Percentiles rank a stretch among this genome's conserved stretches.
These are phyloP conservation scores for Anoplopoma fimbria DNA, from an alignment of 2,113 vertebrate species.

Conservation along the genomic window DNA sequence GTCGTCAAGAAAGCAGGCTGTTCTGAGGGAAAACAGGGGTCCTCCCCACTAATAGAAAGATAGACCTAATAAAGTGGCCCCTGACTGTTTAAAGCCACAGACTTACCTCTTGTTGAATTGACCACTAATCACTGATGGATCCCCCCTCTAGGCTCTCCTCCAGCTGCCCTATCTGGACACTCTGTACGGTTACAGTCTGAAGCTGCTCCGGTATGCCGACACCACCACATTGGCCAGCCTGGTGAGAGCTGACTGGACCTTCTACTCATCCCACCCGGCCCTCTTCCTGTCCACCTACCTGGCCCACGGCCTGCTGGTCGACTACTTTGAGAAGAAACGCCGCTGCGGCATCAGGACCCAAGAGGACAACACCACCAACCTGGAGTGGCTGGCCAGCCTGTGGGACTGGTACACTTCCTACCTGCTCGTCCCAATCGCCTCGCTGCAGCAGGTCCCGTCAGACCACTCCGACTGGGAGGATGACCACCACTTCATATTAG, in stretches of 20 bases:
- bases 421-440: slow-evolving; percentile 93
- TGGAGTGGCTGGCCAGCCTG: slow-evolving; percentile 96
- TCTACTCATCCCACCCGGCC: slow-evolving; percentile 97
- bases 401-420: slow-evolving; percentile 99
- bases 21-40: too few species aligned
- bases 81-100: background rate
- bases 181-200: slow-evolving; percentile 95
- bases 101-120: background rate
- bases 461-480: slow-evolving; percentile 96
- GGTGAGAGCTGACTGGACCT: slow-evolving; percentile 96
- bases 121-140: slow-evolving; percentile 5
- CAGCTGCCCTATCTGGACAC: slow-evolving; percentile 95
- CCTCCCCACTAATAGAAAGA: background rate
- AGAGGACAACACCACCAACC: slow-evolving; percentile 93
- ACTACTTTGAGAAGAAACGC: slow-evolving; percentile 98
- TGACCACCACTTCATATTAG: slow-evolving; percentile 91
- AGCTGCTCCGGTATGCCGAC: slow-evolving; percentile 94
- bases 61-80: background rate
- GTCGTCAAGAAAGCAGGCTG: too few species aligned
- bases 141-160: slow-evolving; percentile 85
- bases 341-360: slow-evolving; percentile 85
- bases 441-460: slow-evolving; percentile 90
- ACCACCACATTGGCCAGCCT: slow-evolving; percentile 94
- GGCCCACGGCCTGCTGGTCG: slow-evolving; percentile 93
- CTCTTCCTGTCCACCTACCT: slow-evolving; percentile 97